Evolutionary conservation across 2,888 invertebrate species (phyloP), one percentile per base, ranked within the genome.

Genomic region (Gnatocerus cornutus): DNA sequence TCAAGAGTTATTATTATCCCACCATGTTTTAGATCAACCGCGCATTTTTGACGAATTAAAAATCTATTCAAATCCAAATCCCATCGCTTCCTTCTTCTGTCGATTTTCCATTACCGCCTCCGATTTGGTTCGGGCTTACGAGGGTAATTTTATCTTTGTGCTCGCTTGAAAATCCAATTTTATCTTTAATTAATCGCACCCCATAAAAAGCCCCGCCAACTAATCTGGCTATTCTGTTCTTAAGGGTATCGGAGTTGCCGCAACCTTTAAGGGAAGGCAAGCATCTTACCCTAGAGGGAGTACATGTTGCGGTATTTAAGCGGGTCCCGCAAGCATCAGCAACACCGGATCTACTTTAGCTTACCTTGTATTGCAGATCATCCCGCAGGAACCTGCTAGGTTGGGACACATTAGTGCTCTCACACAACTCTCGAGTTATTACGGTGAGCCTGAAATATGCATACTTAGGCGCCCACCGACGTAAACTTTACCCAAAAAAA

Each of bases 241-340:
- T 48, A 33, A 59, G 45, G 56, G 58, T 58, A 52, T 63, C 58
- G 68, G 48, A 58, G 46, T 33, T 56, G 56, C 48, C 41, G 43
- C 50, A 48, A 37, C 59, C 59, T 69, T 68, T 64, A 66, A 71
- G 68, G 69, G 65, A 68, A 62, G 62, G 45, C 58, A 65, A 45
- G 61, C 66, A 53, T 71, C 73, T 71, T 71, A 72, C 64, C 64
- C 74, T 68, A 58, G 41, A 70, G 73, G 74, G 72, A 75, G 74
- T 74, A 74, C 75, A 76, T 78, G 77, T 76, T 79, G 79, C 74
- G 79, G 79, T 78, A 78, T 79, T 77, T 77, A 75, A 74, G 75
- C 74, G 73, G 73, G 74, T 76, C 76, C 79, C 79, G 68, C 73
- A 73, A 77, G 77, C 74, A 73, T 74, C 74, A 72, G 68, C 68